A percentile compares a stretch with the other conserved stretches of the same genome.
phyloP scores from a whole-genome alignment of 2,888 invertebrate genomes.

The Netelia fuscicornis region DNA sequence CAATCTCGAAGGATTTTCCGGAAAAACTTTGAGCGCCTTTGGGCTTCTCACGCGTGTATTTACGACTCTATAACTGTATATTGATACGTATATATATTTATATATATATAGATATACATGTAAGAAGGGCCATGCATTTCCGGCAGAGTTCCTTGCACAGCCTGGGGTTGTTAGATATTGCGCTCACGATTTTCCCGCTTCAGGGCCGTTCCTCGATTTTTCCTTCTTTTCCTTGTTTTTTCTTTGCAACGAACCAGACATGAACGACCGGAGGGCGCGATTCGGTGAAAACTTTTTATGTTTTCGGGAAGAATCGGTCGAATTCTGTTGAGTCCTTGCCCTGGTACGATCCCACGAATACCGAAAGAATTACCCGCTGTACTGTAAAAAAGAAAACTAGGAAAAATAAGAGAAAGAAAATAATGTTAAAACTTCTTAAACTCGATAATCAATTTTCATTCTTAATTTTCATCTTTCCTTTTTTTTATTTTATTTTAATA shows the following conservation, averaged over 20 bases:
- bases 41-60: slow-evolving; percentile 4
- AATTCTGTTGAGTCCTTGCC: not conserved
- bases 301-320: slow-evolving; percentile 38
- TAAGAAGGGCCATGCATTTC: slow-evolving; percentile 23
- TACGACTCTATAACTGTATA: not conserved
- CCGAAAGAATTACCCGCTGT: too few relatives aligned
- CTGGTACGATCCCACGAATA: not conserved
- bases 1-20: slow-evolving; percentile 38
- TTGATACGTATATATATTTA: not conserved
- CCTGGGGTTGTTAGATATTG: slow-evolving; percentile 57
- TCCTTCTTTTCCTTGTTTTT: not conserved
- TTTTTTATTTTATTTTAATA: not conserved
- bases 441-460: not conserved
- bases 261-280: not conserved
- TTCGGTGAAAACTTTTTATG: slow-evolving; percentile 31
- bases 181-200: slow-evolving; percentile 59
- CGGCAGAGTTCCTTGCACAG: slow-evolving; percentile 10
- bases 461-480: not conserved
- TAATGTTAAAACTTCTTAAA: too few relatives aligned
- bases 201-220: slow-evolving; percentile 16
- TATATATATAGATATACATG: slow-evolving; percentile 19
- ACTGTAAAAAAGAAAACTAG: too few relatives aligned
- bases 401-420: not conserved
- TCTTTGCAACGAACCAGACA: slow-evolving; percentile 36
- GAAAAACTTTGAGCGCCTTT: slow-evolving; percentile 57